Evolutionary conservation across 2,113 vertebrate species (phyloP).

Genomic region (Grammomys surdaster): DNA sequence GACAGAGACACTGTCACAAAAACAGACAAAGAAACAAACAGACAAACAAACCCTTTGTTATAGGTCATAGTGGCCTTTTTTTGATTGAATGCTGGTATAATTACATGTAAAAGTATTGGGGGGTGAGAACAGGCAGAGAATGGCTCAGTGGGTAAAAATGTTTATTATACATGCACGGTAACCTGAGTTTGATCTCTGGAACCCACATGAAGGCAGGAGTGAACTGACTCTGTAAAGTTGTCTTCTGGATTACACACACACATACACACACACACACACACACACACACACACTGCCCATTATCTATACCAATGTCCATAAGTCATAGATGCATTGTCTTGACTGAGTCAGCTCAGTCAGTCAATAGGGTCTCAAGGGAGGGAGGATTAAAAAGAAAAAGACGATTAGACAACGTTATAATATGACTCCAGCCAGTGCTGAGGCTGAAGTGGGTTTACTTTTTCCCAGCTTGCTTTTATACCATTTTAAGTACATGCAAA

Average conservation of each 20-base stretch:
- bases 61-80: background rate
- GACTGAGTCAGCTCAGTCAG: too few species aligned
- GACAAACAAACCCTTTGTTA: background rate
- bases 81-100: background rate
- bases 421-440: too few species aligned
- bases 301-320: too few species aligned
- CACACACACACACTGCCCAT: background rate
- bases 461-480: too few species aligned
- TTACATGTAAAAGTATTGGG: background rate
- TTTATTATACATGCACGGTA: background rate
- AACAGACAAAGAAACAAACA: constrained; percentile 8
- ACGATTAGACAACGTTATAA: too few species aligned
- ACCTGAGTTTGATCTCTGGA: too few species aligned
- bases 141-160: background rate
- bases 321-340: too few species aligned
- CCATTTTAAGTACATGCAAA: too few species aligned
- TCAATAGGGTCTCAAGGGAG: too few species aligned
- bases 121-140: too few species aligned
- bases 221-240: background rate
- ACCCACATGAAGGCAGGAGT: background rate
- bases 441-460: too few species aligned
- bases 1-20: background rate
- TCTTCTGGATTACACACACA: background rate
- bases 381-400: too few species aligned
- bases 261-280: background rate